Evolutionary conservation across 2,888 invertebrate genomes (phyloP), one percentile per base, ranked within the genome.

Genomic region (Lasioglossum zephyrum): DNA sequence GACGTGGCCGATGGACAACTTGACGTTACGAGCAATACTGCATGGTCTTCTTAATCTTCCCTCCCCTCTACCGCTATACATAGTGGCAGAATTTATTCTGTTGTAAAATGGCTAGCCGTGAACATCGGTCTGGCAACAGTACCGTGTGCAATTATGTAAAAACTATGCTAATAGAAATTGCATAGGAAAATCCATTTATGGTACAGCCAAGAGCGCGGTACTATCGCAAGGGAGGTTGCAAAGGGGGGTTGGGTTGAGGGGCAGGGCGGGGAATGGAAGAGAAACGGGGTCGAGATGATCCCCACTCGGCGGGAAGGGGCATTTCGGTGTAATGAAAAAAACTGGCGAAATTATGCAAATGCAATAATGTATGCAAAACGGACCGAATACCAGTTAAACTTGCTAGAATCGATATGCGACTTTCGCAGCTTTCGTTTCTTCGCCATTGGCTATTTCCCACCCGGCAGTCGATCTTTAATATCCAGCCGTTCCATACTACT

Each of bases 131-230:
- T 87, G 90, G 89, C 88, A 88, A 82, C 83, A 86, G 86, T 84
- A 75, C 75, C 84, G 81, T 79, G 89, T 86, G 92, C 92, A 93
- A 94, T 94, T 94, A 94, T 94, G 94, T 92, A 93, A 94, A 94
- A 94, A 93, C 92, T 94, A 94, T 94, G 93, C 94, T 94, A 94
- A 94, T 94, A 94, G 93, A 93, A 93, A 94, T 94, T 94, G 92
- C 92, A 91, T 88, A 91, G 92, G 92, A 92, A 93, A 93, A 93
- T 94, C 92, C 91, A 94, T 93, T 94, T 94, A 92, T 91, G 88
- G 89, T 47, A 73, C 41, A 57, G 41, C 78, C 72, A 76, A 78
- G 73, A 70, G 75, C 36, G 74, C 53, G 70, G 70, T 39, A 63
- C 70, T 53, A 47, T 77, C 70, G 66, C 36, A 47, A 60, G 18